phyloP scores from a whole-genome alignment of 2,888 invertebrate species.

The Scaptomyza flava region DNA sequence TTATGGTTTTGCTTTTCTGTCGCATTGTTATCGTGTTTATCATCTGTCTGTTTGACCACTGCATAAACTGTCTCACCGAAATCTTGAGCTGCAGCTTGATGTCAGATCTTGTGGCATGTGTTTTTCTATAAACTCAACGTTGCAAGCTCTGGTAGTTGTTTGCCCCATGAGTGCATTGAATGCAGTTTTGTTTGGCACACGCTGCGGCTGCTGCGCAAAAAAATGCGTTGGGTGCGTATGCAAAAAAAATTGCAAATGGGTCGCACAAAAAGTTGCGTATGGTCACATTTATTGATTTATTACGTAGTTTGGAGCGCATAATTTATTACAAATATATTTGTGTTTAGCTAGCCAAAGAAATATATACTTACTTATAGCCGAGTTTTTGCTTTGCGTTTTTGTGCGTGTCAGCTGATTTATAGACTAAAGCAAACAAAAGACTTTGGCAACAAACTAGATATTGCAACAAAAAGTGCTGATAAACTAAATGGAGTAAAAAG shows the following conservation, averaged over 20 bases:
- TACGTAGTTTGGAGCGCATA: constrained; percentile 56
- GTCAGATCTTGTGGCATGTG: constrained; percentile 27
- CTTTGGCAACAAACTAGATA: constrained; percentile 65
- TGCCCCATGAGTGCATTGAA: constrained; percentile 1
- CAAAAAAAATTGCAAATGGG: constrained; percentile 42
- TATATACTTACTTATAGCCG: not conserved
- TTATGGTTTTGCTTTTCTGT: constrained; percentile 7
- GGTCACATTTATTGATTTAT: constrained; percentile 72
- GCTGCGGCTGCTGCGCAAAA: constrained; percentile 49
- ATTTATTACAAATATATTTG: constrained; percentile 77
- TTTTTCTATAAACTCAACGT: constrained; percentile 21
- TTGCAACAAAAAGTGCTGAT: constrained; percentile 13
- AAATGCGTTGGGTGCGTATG: constrained; percentile 69
- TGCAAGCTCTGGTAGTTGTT: constrained; percentile 9
- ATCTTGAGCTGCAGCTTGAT: constrained; percentile 12
- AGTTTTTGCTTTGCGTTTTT: constrained; percentile 23
- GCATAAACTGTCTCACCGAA: constrained; percentile 10
- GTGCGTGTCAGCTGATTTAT: constrained; percentile 61
- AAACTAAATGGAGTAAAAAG: constrained; percentile 3
- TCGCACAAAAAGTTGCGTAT: constrained; percentile 68
- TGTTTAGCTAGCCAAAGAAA: constrained; percentile 13
- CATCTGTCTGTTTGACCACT: constrained; percentile 9
- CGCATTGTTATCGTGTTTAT: constrained; percentile 5
- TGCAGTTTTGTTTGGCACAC: constrained; percentile 54
- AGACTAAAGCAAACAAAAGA: constrained; percentile 63